A percentile compares a stretch with the other conserved stretches of the same genome.
Conservation (phyloP, 2,113 vertebrate species). For the Cyprinodon brontotheroides region DNA sequence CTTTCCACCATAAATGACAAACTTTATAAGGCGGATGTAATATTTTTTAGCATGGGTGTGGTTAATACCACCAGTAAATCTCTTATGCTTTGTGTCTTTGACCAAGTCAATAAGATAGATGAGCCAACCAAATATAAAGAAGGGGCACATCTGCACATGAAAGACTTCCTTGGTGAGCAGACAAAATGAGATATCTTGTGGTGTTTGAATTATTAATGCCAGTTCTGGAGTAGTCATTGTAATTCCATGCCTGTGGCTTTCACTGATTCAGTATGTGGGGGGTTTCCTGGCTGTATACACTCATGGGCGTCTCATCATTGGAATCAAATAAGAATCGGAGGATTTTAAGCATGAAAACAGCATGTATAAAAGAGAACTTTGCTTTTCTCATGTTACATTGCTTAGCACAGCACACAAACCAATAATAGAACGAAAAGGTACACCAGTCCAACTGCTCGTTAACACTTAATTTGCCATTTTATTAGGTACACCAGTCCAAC, state of each 20-base stretch:
- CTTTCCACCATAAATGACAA: not conserved
- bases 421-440: too few relatives aligned
- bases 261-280: constrained; percentile 14
- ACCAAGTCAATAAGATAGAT: constrained; percentile 23
- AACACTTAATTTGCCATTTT: too few relatives aligned
- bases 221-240: constrained; percentile 50
- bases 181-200: constrained; percentile 49
- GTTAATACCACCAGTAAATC: constrained; percentile 21
- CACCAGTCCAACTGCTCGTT: too few relatives aligned
- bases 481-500: too few relatives aligned
- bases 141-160: constrained; percentile 44
- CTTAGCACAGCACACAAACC: too few relatives aligned
- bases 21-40: constrained; percentile 17
- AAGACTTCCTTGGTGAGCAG: constrained; percentile 48
- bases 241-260: constrained; percentile 39
- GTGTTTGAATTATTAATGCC: constrained; percentile 41
- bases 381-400: too few relatives aligned
- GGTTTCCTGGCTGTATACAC: constrained; percentile 11
- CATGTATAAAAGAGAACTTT: too few relatives aligned
- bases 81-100: not conserved
- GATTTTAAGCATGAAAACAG: too few relatives aligned
- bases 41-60: constrained; percentile 3
- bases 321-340: too few relatives aligned
- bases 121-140: constrained; percentile 26
- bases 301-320: constrained; percentile 8